Base-by-base conservation (phyloP, 2,888 invertebrate species). In the Theretra japonica region DNA sequence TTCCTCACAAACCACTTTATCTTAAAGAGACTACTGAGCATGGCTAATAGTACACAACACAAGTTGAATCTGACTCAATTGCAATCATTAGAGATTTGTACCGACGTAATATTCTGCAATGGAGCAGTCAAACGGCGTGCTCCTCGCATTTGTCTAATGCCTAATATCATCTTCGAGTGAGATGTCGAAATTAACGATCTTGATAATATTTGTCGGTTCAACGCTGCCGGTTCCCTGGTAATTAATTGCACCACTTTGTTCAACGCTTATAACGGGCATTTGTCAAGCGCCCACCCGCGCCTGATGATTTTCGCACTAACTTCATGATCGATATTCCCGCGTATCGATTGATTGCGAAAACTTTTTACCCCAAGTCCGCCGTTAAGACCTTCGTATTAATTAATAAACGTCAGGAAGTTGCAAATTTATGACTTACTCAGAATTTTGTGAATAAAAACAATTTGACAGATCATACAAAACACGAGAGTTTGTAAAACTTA, bases 171-270 rank as follows among this genome's bases (percentile, higher is more conserved):
- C 82, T 84, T 83, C 81, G 79, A 87, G 84, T 89, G 86, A 91
- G 91, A 92, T 91, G 90, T 91, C 86, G 89, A 90, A 92, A 93
- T 91, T 92, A 93, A 93, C 93, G 92, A 93, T 92, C 92, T 92
- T 90, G 91, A 94, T 93, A 93, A 94, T 94, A 93, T 93, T 94
- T 94, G 93, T 86, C 90, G 91, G 91, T 90, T 92, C 90, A 88
- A 87, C 89, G 90, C 87, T 88, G 88, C 89, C 88, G 87, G 88
- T 90, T 86, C 89, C 83, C 89, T 86, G 81, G 88, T 91, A 90
- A 94, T 93, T 93, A 92, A 94, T 94, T 87, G 90, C 90, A 86
- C 88, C 90, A 93, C 93, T 94, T 94, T 94, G 93, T 94, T 90
- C 90, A 84, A 83, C 88, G 90, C 93, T 94, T 92, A 92, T 92